A percentile compares a stretch with the other conserved stretches of the same genome.
Conservation (phyloP, 2,888 invertebrate species). For the Hemistola chrysoprasaria region DNA sequence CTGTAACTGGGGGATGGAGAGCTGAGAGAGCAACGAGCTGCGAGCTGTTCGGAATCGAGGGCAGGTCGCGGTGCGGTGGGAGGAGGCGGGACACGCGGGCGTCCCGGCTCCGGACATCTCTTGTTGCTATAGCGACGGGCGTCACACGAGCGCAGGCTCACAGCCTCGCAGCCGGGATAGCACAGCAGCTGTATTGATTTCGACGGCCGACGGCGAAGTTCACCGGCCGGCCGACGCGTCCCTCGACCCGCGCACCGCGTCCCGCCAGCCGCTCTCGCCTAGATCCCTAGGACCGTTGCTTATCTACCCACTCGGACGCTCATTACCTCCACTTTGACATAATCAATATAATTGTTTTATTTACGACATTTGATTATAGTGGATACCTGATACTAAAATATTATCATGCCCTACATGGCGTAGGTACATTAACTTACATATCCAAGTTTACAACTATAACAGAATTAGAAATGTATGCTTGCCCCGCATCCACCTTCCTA, state of each 20-base stretch:
- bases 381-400: too few relatives aligned
- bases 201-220: constrained; percentile 60
- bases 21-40: constrained; percentile 4
- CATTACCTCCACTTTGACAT: constrained; percentile 12
- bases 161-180: constrained; percentile 61
- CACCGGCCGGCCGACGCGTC: constrained; percentile 62
- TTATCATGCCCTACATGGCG: too few relatives aligned
- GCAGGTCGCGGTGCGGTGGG: constrained; percentile 16
- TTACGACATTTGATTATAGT: too few relatives aligned
- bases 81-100: constrained; percentile 30
- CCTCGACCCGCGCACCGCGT: constrained; percentile 41
- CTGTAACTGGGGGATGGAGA: constrained; percentile 21
- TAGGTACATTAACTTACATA: too few relatives aligned
- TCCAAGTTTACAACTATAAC: too few relatives aligned
- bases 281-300: constrained; percentile 10
- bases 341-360: too few relatives aligned
- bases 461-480: too few relatives aligned
- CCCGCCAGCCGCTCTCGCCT: constrained; percentile 36
- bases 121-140: constrained; percentile 71
- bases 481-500: too few relatives aligned
- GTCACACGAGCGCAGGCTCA: constrained; percentile 59
- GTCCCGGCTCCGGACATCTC: constrained; percentile 47
- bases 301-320: constrained; percentile 2
- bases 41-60: constrained; percentile 4
- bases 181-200: constrained; percentile 84